Evolutionary conservation across 2,113 vertebrate genomes (phyloP).

Genomic region (Chaetodon trifascialis): DNA sequence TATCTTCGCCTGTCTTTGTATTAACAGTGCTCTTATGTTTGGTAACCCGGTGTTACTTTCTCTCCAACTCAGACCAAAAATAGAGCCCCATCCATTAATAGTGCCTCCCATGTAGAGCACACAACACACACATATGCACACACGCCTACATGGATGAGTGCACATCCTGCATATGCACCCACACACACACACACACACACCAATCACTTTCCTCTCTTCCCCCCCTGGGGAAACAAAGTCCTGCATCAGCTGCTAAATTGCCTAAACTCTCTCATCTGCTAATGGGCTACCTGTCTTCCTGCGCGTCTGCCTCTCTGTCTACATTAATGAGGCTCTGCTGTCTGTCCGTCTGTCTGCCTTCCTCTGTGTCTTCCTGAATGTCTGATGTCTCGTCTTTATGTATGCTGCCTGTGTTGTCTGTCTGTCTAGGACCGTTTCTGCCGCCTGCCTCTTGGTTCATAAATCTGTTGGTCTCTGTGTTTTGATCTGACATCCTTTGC

Average conservation of each 20-base stretch:
- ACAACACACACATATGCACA: constrained; percentile 34
- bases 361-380: constrained; percentile 58
- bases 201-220: constrained; percentile 25
- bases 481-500: background rate
- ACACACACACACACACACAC: constrained; percentile 29
- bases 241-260: constrained; percentile 76
- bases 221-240: constrained; percentile 55
- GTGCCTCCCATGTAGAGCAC: constrained; percentile 45
- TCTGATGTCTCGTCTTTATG: constrained; percentile 54
- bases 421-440: constrained; percentile 12
- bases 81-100: constrained; percentile 48
- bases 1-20: background rate
- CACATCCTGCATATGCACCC: background rate
- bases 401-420: constrained; percentile 24
- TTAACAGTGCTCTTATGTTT: constrained; percentile 20
- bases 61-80: constrained; percentile 25
- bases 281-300: constrained; percentile 73
- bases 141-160: constrained; percentile 25
- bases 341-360: constrained; percentile 46
- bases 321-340: constrained; percentile 64
- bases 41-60: constrained; percentile 26
- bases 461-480: constrained; percentile 1
- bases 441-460: constrained; percentile 3
- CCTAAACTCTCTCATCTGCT: constrained; percentile 72
- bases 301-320: constrained; percentile 55